phyloP scores from a whole-genome alignment of 2,797 vertebrate genomes.

The Epinephelus coioides region DNA sequence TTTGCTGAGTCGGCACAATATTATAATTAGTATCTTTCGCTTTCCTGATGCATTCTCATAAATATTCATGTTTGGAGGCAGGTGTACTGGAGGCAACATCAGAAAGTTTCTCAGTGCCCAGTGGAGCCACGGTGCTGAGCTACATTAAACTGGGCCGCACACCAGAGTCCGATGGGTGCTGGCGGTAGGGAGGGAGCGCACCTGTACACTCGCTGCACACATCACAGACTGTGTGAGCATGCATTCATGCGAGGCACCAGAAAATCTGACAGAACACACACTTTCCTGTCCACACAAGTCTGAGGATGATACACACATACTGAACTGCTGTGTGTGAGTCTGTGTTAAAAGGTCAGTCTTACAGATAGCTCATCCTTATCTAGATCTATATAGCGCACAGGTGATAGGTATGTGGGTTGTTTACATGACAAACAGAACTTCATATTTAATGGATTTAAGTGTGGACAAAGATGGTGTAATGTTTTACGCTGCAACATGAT shows the following conservation, averaged over 20 bases:
- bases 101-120: slow-evolving; percentile 53
- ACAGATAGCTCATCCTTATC: slow-evolving; percentile 36
- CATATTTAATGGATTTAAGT: no score
- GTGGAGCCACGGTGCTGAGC: slow-evolving; percentile 52
- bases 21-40: slow-evolving; percentile 73
- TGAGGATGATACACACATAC: not conserved
- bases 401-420: no score
- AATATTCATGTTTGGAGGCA: slow-evolving; percentile 74
- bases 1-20: slow-evolving; percentile 72
- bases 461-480: no score
- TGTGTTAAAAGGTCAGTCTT: slow-evolving; percentile 47
- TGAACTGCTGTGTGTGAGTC: slow-evolving; percentile 3
- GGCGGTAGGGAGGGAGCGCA: slow-evolving; percentile 25
- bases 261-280: slow-evolving; percentile 10
- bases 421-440: no score
- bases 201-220: slow-evolving; percentile 15
- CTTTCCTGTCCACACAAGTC: slow-evolving; percentile 2
- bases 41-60: slow-evolving; percentile 60
- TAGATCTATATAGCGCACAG: no score
- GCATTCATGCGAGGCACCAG: slow-evolving; percentile 5
- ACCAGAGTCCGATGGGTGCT: slow-evolving; percentile 38
- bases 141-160: slow-evolving; percentile 37
- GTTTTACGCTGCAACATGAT: no score
- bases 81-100: slow-evolving; percentile 61
- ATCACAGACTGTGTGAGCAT: slow-evolving; percentile 2